Percentiles rank a stretch among this genome's conserved stretches.
These are phyloP conservation scores for Bagarius yarrelli DNA, from an alignment of 2,113 vertebrate genomes.

Conservation along the genomic window DNA sequence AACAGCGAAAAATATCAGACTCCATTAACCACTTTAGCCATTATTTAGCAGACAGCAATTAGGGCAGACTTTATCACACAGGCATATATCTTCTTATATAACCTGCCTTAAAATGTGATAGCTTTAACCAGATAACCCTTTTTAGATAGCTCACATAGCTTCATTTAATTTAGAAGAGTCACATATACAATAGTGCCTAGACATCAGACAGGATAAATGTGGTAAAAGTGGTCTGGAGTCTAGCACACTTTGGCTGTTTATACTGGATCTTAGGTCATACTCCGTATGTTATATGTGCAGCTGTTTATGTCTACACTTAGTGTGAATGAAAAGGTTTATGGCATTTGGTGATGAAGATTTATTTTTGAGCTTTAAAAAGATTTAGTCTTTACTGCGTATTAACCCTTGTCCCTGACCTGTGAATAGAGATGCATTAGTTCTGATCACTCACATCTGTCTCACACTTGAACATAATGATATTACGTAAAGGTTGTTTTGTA, in stretches of 20 bases:
- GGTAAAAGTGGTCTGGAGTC: neutral
- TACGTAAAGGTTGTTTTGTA: conserved; percentile 18
- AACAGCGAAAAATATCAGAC: neutral
- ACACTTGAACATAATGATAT: neutral
- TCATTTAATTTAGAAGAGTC: conserved; percentile 7
- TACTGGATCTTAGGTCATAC: neutral
- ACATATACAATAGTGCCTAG: neutral
- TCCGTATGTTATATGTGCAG: neutral
- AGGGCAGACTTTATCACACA: neutral
- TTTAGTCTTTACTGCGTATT: neutral
- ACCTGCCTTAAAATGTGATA: conserved; percentile 5
- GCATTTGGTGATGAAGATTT: conserved; percentile 8
- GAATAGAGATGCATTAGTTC: neutral
- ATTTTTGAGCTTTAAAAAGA: conserved; percentile 7
- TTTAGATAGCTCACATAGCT: neutral
- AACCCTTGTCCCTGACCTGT: conserved; percentile 2
- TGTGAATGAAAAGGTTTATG: neutral
- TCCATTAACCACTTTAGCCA: neutral
- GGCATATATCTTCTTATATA: neutral
- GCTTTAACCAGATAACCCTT: conserved; percentile 23
- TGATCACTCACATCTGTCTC: conserved; percentile 19
- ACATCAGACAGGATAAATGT: neutral
- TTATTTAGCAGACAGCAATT: conserved; percentile 19
- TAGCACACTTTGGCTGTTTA: conserved; percentile 8
- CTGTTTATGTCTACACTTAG: conserved; percentile 11